Conservation (phyloP, 2,797 vertebrate genomes). For the Nothura maculosa region DNA sequence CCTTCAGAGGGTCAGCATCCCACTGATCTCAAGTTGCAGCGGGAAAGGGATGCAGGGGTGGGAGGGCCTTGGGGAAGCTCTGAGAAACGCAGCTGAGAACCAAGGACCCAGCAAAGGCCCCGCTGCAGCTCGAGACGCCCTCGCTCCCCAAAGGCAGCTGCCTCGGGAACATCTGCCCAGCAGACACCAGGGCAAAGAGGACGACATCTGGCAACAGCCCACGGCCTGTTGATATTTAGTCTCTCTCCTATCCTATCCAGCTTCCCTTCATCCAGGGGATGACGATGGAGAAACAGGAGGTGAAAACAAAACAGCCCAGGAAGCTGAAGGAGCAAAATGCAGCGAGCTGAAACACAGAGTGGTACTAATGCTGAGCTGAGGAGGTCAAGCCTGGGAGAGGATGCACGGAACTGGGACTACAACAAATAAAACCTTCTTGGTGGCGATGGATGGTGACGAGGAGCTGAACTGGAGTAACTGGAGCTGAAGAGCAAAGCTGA, state of each 20-base stretch:
- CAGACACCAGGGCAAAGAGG: not conserved
- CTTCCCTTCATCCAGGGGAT: not conserved
- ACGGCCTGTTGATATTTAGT: not conserved
- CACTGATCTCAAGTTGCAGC: not conserved
- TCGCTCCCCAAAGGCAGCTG: not conserved
- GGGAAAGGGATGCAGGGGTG: not conserved
- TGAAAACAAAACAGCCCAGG: not conserved
- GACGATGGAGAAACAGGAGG: not conserved
- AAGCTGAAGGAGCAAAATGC: accelerated
- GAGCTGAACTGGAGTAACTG: no score
- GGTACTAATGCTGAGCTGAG: accelerated
- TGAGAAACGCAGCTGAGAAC: not conserved
- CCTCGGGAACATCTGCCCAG: not conserved
- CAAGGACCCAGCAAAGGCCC: accelerated
- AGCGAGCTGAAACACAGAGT: not conserved
- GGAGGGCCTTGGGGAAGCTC: accelerated
- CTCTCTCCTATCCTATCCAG: not conserved
- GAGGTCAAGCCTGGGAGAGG: not conserved
- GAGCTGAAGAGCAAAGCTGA: not conserved
- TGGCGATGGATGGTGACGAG: accelerated
- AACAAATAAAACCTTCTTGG: accelerated
- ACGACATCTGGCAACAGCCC: not conserved
- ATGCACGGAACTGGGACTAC: not conserved
- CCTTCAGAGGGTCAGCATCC: not conserved
- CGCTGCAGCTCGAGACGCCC: not conserved